phyloP scores from a whole-genome alignment of 1,140 invertebrate species.

The Diuraphis noxia region DNA sequence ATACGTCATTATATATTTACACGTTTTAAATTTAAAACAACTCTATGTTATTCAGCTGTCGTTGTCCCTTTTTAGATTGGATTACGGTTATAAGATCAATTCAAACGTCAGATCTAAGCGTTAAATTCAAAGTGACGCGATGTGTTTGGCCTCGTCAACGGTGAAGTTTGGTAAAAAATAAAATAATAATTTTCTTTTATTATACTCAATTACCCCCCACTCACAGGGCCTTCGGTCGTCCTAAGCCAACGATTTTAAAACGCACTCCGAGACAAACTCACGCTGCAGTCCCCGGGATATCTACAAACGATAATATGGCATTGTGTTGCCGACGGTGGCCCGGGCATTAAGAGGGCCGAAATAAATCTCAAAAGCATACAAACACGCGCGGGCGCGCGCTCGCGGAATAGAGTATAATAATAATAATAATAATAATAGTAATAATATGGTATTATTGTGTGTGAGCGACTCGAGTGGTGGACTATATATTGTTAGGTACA shows the following conservation, averaged over 20 bases:
- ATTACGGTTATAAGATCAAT: conserved; percentile 35
- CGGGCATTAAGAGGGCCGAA: neutral
- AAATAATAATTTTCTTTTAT: neutral
- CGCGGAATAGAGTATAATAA: neutral
- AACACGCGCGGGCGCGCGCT: neutral
- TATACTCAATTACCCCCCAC: neutral
- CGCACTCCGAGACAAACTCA: neutral
- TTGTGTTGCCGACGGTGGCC: neutral
- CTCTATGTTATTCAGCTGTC: conserved; percentile 12
- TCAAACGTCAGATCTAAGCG: conserved; percentile 29
- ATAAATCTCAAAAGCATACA: conserved; percentile 50
- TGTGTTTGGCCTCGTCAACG: neutral
- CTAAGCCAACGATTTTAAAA: neutral
- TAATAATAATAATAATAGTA: neutral
- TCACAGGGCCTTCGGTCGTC: neutral
- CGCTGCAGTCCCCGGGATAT: neutral
- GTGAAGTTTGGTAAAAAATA: neutral
- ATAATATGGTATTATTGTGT: neutral
- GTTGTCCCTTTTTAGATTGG: conserved; percentile 2
- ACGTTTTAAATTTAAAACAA: conserved; percentile 22
- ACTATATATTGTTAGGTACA: conserved; percentile 6
- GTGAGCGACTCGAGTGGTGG: conserved; percentile 25
- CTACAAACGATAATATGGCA: conserved; percentile 13
- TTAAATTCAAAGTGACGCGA: conserved; percentile 8
- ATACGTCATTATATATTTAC: neutral